phyloP scores from a whole-genome alignment of 2,888 invertebrate genomes.

The Bedellia somnulentella region DNA sequence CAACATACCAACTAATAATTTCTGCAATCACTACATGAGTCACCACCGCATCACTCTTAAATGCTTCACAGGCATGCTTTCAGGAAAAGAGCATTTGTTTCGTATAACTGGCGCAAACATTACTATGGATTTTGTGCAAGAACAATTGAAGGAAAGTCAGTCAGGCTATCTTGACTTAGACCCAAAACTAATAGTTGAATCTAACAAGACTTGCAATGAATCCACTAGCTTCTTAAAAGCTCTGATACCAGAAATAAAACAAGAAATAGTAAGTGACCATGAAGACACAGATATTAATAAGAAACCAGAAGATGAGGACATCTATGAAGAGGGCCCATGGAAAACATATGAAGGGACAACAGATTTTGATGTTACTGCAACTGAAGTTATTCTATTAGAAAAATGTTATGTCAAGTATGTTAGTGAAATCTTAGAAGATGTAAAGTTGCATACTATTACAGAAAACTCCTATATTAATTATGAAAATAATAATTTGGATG shows the following conservation, averaged over 20 bases:
- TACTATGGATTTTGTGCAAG: constrained; percentile 31
- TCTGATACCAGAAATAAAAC: constrained; percentile 19
- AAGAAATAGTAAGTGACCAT: constrained; percentile 18
- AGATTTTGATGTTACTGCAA: constrained; percentile 46
- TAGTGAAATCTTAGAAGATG: constrained; percentile 19
- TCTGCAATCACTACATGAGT: constrained; percentile 47
- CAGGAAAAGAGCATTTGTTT: constrained; percentile 36
- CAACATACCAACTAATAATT: constrained; percentile 22
- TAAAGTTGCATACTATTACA: constrained; percentile 27
- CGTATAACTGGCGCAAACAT: constrained; percentile 39
- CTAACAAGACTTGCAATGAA: constrained; percentile 9
- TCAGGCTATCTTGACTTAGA: constrained; percentile 36
- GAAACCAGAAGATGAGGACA: constrained; percentile 7
- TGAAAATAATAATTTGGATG: constrained; percentile 18
- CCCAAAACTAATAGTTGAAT: constrained; percentile 14
- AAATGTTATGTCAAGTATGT: constrained; percentile 44
- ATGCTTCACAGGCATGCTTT: constrained; percentile 35
- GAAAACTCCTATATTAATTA: constrained; percentile 27
- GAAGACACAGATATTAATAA: constrained; percentile 12
- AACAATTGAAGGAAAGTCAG: constrained; percentile 23
- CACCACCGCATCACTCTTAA: constrained; percentile 47
- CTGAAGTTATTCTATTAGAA: constrained; percentile 41
- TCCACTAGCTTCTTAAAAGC: constrained; percentile 16
- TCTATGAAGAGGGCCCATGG: constrained; percentile 12
- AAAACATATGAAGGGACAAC: constrained; percentile 34